Base-by-base conservation (phyloP, 2,113 vertebrate species). In the Passer domesticus region DNA sequence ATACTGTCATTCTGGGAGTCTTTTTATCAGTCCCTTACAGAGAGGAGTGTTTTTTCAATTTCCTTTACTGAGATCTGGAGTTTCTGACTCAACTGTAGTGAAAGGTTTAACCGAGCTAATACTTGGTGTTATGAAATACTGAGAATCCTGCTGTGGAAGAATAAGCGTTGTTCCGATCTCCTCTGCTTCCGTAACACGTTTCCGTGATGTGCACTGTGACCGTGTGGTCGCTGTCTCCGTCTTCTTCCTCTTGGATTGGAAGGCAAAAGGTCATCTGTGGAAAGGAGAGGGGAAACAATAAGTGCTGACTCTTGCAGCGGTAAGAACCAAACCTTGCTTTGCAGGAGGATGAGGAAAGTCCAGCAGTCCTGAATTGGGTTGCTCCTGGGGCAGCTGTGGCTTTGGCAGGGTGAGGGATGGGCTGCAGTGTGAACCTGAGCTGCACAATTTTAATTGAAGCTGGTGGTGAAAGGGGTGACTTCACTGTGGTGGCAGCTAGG, bases 131-230 rank as follows among this genome's bases (percentile, higher is more conserved):
- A 53, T 27, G 31, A 72, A 78, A 69, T 33, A 41, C 33, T 9
- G n/a, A 84, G 73, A 67, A 13, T 49, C 25, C 52, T 55, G n/a
- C 47, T 60, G 33, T 75, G 53, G 87, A 78, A 68, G 35, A 21
- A 20, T 28, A 17, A 80, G 31, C 0, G 0, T 58, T 5, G 3
- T 50, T 91, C 69, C 0, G 0, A n/a, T 78, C 56, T 64, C 37
- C 22, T 56, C 35, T 53, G 24, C n/a, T 72, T 59, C 83, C 0
- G 0, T 78, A 49, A 25, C 4, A 0, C 4, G 11, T 87, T 94
- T 90, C 76, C 0, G 0, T 89, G 46, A 74, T 55, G 14, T 2
- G 2, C 6, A 2, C 13, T 23, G 0, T 52, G 44, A 20, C 39
- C 35, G 3, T 3, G 2, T 28, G 31, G 27, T 58, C 0, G 1